Base-by-base conservation (phyloP, 2,888 invertebrate species). In the Ectropis crepuscularia region DNA sequence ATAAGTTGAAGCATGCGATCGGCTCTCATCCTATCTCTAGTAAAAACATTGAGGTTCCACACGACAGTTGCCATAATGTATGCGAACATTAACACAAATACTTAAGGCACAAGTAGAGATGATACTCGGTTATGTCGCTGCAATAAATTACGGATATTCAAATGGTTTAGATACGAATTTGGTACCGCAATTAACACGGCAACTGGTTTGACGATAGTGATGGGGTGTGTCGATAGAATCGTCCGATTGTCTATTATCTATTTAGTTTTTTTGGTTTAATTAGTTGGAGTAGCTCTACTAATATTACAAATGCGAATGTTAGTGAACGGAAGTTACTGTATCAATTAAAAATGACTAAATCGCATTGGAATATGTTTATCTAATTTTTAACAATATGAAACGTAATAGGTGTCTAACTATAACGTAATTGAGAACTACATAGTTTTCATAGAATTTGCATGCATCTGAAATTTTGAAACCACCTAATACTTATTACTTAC, bases 71-170 rank as follows among this genome's bases (percentile, higher is more conserved):
- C 70, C 75, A 77, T 86, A 86, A 88, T 87, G 82, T 84, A 86
- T 85, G 84, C 87, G 80, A 75, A 84, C 86, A 82, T 87, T 87
- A 88, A 85, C 88, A 86, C 86, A 82, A 77, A 86, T 83, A 82
- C 78, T 74, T 69, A 64, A 55, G 69, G 67, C 67, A 67, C 67
- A 69, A 84, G 77, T 83, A 78, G 87, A 86, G 90, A 91, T 85
- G 91, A 87, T 85, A 85, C 87, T 82, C 77, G 79, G 78, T 75
- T 77, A 76, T 82, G 85, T 87, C 84, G 81, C 80, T 78, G 86
- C 80, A 86, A 90, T 92, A 90, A 92, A 92, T 92, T 87, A 90
- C 87, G 79, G 83, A 87, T 90, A 91, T 92, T 90, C 90, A 90
- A 92, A 92, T 90, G 84, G 81, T 84, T 86, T 79, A 85, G 90